phyloP scores from a whole-genome alignment of 2,888 invertebrate species.

The Zygothrica quintamaculata region DNA sequence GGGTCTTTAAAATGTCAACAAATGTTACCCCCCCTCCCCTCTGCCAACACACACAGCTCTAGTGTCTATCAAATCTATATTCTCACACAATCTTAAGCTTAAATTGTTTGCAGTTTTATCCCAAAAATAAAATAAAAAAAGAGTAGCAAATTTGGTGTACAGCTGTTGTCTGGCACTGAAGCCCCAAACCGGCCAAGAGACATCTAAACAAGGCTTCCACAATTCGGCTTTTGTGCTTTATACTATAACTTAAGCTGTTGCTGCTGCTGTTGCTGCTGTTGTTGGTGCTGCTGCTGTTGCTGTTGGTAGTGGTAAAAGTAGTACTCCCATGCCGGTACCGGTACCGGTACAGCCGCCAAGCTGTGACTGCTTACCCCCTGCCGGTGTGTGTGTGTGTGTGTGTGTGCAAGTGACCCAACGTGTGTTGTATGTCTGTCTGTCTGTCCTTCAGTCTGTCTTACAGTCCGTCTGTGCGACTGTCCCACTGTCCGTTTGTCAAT shows the following conservation, averaged over 20 bases:
- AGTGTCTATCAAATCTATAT: too few relatives aligned
- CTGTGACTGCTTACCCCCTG: constrained; percentile 70
- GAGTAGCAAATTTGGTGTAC: constrained; percentile 27
- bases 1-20: too few relatives aligned
- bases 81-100: constrained; percentile 8
- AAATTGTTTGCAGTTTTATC: constrained; percentile 12
- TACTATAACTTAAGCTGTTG: too few relatives aligned
- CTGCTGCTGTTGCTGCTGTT: too few relatives aligned
- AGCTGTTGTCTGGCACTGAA: constrained; percentile 62
- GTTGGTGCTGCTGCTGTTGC: too few relatives aligned
- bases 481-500: constrained; percentile 71
- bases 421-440: constrained; percentile 49
- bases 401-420: constrained; percentile 79
- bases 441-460: constrained; percentile 29
- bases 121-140: constrained; percentile 4
- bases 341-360: constrained; percentile 67
- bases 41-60: too few relatives aligned
- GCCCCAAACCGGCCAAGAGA: constrained; percentile 65
- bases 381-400: too few relatives aligned
- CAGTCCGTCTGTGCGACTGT: constrained; percentile 33
- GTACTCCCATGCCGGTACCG: constrained; percentile 64
- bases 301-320: constrained; percentile 28
- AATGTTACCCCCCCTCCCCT: too few relatives aligned
- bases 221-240: too few relatives aligned
- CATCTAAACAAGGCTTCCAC: constrained; percentile 80